Base-by-base conservation (phyloP, 2,113 vertebrate species). In the Oreocharis arfaki region DNA sequence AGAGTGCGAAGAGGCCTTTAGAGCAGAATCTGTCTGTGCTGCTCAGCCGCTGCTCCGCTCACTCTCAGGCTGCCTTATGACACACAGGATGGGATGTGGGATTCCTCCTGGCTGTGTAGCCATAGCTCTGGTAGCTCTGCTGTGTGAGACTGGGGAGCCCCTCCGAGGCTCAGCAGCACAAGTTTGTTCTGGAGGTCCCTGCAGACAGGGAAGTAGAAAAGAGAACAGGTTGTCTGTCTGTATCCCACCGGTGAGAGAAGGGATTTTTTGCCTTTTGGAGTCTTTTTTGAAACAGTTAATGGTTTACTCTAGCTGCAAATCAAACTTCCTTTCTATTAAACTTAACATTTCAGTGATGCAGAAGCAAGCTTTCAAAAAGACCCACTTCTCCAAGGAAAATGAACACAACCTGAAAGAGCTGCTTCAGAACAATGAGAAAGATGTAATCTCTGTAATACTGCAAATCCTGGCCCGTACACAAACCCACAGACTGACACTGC, bases 361-460 rank as follows among this genome's bases (percentile, higher is more conserved):
- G 70, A 79, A 69, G 37, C 26, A 80, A 67, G 47, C 30, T 93
- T 91, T 91, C 44, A 67, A 86, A 96, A 92, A 90, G 63, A 86
- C 2, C 47, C 42, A 30, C 27, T 84, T 92, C 68, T 94, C 52
- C 84, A 89, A 92, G 64, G 52, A 86, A 93, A 90, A 91, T 63
- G 82, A 83, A 50, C 10, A 13, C 59, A 90, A 88, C 52, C 88
- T 85, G 67, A 84, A 94, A 90, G 55, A 85, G 37, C 39, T 89
- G 83, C 76, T 83, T 90, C 88, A 88, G 87, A 94, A 93, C 85
- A 93, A 79, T 82, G 78, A 78, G 75, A 69, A 88, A 95, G 90
- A 95, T 86, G 35, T 77, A 93, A 94, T 95, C 93, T 90, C 71
- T 90, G 2, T 69, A 90, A 83, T 83, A 85, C 44, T 83, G 82